Conservation (phyloP, 2,888 invertebrate species). For the Oscheius sp. region DNA sequence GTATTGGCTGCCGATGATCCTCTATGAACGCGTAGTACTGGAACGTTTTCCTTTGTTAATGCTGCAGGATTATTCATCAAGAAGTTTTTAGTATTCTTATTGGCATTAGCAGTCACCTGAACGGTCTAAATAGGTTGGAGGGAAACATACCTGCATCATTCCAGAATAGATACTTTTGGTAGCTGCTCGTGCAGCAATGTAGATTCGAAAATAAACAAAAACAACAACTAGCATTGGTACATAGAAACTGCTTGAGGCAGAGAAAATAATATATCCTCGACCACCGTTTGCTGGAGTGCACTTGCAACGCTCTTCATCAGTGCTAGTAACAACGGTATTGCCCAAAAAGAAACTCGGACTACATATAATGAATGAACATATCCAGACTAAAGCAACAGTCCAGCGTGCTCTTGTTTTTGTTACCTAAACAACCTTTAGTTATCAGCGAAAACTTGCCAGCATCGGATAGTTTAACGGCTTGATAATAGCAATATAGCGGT, state of each 20-base stretch:
- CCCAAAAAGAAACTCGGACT: slow-evolving; percentile 83
- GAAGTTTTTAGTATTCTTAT: slow-evolving; percentile 66
- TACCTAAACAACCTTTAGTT: too few species aligned
- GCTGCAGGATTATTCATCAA: slow-evolving; percentile 66
- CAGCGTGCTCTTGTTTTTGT: slow-evolving; percentile 73
- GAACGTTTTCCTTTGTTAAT: slow-evolving; percentile 59
- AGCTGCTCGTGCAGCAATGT: slow-evolving; percentile 81
- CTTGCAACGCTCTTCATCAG: slow-evolving; percentile 73
- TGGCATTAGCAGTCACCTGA: slow-evolving; percentile 66
- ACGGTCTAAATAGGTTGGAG: background rate
- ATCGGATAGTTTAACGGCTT: slow-evolving; percentile 93
- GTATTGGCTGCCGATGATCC: slow-evolving; percentile 57
- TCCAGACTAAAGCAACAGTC: slow-evolving; percentile 82
- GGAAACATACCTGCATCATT: slow-evolving; percentile 60
- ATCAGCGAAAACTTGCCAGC: too few species aligned
- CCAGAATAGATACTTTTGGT: slow-evolving; percentile 69
- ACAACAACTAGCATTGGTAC: slow-evolving; percentile 97
- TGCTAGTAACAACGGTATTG: slow-evolving; percentile 52
- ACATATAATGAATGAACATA: slow-evolving; percentile 92
- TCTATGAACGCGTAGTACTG: slow-evolving; percentile 67
- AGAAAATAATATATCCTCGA: slow-evolving; percentile 83
- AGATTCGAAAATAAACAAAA: slow-evolving; percentile 96
- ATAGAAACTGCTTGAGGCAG: slow-evolving; percentile 94
- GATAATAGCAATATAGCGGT: slow-evolving; percentile 89
- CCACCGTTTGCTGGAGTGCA: slow-evolving; percentile 91